These are phyloP conservation scores for Falcaria lacertinaria DNA, from an alignment of 2,888 invertebrate species.

Conservation along the genomic window DNA sequence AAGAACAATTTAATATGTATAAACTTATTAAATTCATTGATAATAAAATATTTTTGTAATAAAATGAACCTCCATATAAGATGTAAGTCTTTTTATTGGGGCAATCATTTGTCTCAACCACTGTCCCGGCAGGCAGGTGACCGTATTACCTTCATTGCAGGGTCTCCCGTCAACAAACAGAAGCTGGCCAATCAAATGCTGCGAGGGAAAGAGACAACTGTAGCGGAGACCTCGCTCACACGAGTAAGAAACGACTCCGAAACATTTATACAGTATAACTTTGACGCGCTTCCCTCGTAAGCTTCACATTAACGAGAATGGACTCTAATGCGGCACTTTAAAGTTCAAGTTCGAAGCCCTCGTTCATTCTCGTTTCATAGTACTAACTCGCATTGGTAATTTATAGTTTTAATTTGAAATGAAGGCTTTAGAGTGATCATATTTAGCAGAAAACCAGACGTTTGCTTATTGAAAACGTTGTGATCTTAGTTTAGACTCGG, in stretches of 20 bases:
- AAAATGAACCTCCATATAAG: background rate
- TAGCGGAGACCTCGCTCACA: slow-evolving; percentile 89
- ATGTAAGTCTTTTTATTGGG: background rate
- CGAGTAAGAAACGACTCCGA: slow-evolving; percentile 82
- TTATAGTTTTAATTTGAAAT: slow-evolving; percentile 11
- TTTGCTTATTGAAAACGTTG: no score
- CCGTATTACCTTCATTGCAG: slow-evolving; percentile 67
- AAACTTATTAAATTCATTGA: no score
- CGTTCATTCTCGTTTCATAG: slow-evolving; percentile 40
- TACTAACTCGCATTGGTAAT: slow-evolving; percentile 32
- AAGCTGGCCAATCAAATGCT: slow-evolving; percentile 88
- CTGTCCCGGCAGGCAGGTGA: slow-evolving; percentile 53
- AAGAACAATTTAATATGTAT: no score
- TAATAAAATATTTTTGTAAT: no score
- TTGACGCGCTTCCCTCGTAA: slow-evolving; percentile 56
- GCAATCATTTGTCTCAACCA: background rate
- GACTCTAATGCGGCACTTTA: slow-evolving; percentile 1
- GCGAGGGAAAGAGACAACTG: slow-evolving; percentile 82
- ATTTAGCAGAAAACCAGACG: no score
- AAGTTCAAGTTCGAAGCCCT: slow-evolving; percentile 1
- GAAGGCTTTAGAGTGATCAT: slow-evolving; percentile 16
- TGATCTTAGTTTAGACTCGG: no score
- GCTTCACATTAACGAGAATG: slow-evolving; percentile 22
- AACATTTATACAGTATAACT: slow-evolving; percentile 55
- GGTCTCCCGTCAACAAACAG: slow-evolving; percentile 90